Percentiles rank a stretch among this genome's conserved stretches.
Evolutionary conservation across 1,140 invertebrate species (phyloP).

Genomic region (Euwallacea similis): DNA sequence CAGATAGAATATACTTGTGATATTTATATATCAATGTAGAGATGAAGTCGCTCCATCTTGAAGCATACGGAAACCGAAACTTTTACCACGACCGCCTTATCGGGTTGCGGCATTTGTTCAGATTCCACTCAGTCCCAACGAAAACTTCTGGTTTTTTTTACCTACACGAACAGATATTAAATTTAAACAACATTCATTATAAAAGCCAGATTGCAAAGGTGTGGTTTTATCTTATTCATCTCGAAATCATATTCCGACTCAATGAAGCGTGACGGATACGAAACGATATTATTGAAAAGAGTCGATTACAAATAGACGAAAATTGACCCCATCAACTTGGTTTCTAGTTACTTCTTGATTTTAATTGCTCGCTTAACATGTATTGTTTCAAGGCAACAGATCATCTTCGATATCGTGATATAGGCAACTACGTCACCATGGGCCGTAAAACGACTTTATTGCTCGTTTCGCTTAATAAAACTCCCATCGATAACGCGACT

Average conservation of each 20-base stretch:
- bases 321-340: constrained; percentile 1
- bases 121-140: neutral
- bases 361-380: too few relatives aligned
- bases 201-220: constrained; percentile 21
- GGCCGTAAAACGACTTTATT: too few relatives aligned
- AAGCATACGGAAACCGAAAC: neutral
- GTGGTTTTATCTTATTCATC: constrained; percentile 27
- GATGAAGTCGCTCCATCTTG: too few relatives aligned
- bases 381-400: too few relatives aligned
- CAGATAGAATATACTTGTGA: too few relatives aligned
- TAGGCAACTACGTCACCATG: too few relatives aligned
- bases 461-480: constrained; percentile 2
- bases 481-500: constrained; percentile 3
- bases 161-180: constrained; percentile 16
- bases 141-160: constrained; percentile 5
- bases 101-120: constrained; percentile 1
- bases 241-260: constrained; percentile 23
- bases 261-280: constrained; percentile 9
- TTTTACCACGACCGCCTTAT: neutral
- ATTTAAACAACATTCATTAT: constrained; percentile 32
- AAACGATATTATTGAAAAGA: constrained; percentile 18
- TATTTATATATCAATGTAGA: too few relatives aligned
- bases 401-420: too few relatives aligned
- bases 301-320: constrained; percentile 10
- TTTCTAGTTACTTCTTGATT: too few relatives aligned